phyloP scores from a whole-genome alignment of 2,888 invertebrate species.

The Myopa testacea region DNA sequence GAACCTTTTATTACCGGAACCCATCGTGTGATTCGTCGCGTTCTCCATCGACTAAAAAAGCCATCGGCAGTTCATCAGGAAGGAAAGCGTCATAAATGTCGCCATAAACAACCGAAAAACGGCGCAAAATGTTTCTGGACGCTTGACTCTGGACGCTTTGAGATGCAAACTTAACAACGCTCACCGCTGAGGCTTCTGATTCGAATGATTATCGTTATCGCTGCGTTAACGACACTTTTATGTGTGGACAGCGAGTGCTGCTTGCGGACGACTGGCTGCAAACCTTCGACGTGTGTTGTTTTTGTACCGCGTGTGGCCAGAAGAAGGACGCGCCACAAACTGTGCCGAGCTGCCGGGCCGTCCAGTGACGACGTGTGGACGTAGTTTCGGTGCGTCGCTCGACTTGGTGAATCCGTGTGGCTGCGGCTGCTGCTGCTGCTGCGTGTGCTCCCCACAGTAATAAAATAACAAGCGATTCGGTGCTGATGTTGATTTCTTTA shows the following conservation, averaged over 20 bases:
- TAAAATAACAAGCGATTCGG: slow-evolving; percentile 41
- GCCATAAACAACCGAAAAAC: no score
- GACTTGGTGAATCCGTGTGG: slow-evolving; percentile 42
- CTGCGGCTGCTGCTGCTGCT: slow-evolving; percentile 48
- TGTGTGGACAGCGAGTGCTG: slow-evolving; percentile 8
- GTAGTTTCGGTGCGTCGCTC: slow-evolving; percentile 39
- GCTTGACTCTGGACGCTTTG: neutral
- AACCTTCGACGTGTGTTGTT: slow-evolving; percentile 21
- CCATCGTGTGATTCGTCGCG: neutral
- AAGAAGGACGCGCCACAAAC: neutral
- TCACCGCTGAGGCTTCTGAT: neutral
- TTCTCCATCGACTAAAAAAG: neutral
- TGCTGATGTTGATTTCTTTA: slow-evolving; percentile 70
- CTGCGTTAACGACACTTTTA: slow-evolving; percentile 1
- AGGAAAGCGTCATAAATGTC: neutral
- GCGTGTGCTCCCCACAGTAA: slow-evolving; percentile 39
- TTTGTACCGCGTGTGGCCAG: slow-evolving; percentile 10
- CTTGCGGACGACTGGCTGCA: slow-evolving; percentile 1
- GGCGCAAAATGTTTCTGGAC: no score
- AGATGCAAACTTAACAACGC: neutral
- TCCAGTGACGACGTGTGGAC: neutral
- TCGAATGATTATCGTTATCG: neutral
- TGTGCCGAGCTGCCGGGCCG: neutral
- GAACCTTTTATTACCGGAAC: no score
- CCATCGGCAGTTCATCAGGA: neutral